Conservation (phyloP, 2,888 invertebrate species). For the Catocala nupta region DNA sequence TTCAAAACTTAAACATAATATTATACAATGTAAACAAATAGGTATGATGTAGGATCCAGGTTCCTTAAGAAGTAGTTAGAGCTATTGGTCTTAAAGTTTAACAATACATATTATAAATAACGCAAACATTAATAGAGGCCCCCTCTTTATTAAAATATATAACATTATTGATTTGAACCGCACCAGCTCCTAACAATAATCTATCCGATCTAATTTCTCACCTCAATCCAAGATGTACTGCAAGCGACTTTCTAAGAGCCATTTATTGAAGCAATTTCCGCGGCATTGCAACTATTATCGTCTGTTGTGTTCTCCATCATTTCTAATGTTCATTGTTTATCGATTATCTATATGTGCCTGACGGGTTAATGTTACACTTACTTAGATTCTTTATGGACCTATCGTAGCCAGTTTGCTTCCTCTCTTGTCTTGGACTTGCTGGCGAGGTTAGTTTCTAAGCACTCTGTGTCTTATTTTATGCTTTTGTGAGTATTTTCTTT, state of each 20-base stretch:
- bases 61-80: too few species aligned
- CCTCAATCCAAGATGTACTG: slow-evolving; percentile 20
- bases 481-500: too few species aligned
- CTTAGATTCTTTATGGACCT: neutral
- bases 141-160: too few species aligned
- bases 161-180: neutral
- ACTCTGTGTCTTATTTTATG: too few species aligned
- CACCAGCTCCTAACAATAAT: neutral
- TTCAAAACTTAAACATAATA: too few species aligned
- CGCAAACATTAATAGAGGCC: too few species aligned
- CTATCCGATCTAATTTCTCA: slow-evolving; percentile 38
- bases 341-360: slow-evolving; percentile 31
- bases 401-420: neutral
- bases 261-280: slow-evolving; percentile 36
- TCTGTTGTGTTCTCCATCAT: slow-evolving; percentile 33
- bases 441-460: too few species aligned
- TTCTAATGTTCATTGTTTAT: slow-evolving; percentile 38
- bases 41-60: too few species aligned
- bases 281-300: slow-evolving; percentile 35
- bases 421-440: too few species aligned
- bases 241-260: slow-evolving; percentile 37
- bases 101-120: too few species aligned
- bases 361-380: slow-evolving; percentile 18
- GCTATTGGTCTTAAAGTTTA: too few species aligned
- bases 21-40: too few species aligned